Evolutionary conservation across 2,888 invertebrate genomes (phyloP), one percentile per base, ranked within the genome.

Genomic region (Dasysyrphus albostriatus): DNA sequence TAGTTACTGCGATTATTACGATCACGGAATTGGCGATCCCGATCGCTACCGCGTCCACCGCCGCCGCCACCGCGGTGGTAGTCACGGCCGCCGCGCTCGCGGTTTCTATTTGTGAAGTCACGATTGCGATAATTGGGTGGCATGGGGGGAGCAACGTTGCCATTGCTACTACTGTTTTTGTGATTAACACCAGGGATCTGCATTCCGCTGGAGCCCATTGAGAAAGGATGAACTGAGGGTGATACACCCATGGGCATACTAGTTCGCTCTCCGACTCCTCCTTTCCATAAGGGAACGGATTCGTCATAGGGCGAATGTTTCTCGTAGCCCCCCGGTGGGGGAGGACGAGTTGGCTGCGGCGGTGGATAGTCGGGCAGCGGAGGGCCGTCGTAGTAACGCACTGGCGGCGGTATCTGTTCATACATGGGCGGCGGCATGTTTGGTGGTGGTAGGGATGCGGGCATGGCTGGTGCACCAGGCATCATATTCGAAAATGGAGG

Each of bases 361-460:
- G 93, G 93, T 56, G 96, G 95, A 93, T 96, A 98, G 89, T 97
- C 98, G 10, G 96, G 95, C 84, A 96, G 91, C 51, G 96, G 95
- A 73, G 96, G 93, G 39, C 96, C 95, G 89, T 96, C 96, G 90
- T 98, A 98, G 90, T 96, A 96, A n/a, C 97, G 94, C 16, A 96
- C 96, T 14, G 96, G 96, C n/a, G 96, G 96, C 88, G 96, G 95
- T 89, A 95, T 90, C 12, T 94, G 94, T 81, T 95, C 95, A 89
- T 95, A 95, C 88, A 92, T 90, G 7, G 91, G 90, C 29, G 91
- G 89, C 7, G 95, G 95, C 12, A 95, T 95, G 88, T 95, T 94
- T 84, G 95, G 90, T 24, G 93, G 93, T 14, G 91, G 90, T 6
- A 91, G 90, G 5, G 91, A 89, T 12, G 91, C 90, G 5, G 91